phyloP scores from a whole-genome alignment of 2,113 vertebrate genomes.

The Rhynchomys soricoides region DNA sequence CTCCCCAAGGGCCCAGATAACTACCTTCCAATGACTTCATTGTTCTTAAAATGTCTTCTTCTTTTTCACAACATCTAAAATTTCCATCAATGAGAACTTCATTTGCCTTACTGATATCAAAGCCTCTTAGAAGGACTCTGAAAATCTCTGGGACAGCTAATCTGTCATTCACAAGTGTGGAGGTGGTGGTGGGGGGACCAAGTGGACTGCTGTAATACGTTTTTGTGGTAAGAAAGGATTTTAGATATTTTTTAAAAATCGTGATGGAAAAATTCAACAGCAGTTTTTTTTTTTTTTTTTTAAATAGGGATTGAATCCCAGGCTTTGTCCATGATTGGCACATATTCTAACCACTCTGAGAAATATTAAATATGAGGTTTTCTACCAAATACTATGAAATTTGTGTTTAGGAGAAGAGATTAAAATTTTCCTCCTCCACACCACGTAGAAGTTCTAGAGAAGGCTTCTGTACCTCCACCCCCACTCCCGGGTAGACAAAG shows the following conservation, averaged over 20 bases:
- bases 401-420: not conserved
- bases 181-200: not conserved
- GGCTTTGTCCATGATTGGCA: not conserved
- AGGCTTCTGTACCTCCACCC: not conserved
- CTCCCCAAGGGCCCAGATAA: not conserved
- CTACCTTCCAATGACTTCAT: not conserved
- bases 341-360: not conserved
- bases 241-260: conserved; percentile 9
- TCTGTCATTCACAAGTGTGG: not conserved
- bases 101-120: conserved; percentile 14
- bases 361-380: not conserved
- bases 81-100: not conserved
- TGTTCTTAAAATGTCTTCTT: not conserved
- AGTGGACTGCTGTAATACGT: not conserved
- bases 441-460: not conserved
- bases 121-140: not conserved
- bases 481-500: not conserved
- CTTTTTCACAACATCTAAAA: not conserved
- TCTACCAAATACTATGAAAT: not conserved
- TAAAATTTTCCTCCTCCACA: not conserved
- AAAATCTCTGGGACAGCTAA: not conserved
- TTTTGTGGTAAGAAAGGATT: not conserved
- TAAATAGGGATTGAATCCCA: not conserved
- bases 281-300: not conserved
- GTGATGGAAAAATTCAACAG: not conserved